phyloP scores from a whole-genome alignment of 2,888 invertebrate genomes.

The Rhyacophila evoluta region DNA sequence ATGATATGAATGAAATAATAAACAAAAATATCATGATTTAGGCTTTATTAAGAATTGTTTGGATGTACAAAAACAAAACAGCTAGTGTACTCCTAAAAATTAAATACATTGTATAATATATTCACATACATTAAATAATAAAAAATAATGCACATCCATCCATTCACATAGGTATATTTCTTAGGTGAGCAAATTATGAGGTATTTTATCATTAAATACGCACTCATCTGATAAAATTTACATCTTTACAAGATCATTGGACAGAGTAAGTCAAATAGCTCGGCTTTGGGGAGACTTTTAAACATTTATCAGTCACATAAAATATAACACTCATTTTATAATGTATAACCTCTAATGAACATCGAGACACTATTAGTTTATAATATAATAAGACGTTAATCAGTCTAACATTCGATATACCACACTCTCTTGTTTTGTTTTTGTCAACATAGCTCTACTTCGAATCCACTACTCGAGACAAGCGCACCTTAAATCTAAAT shows the following conservation, averaged over 20 bases:
- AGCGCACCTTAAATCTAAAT: constrained; percentile 8
- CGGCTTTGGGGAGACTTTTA: constrained; percentile 32
- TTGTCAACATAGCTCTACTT: constrained; percentile 31
- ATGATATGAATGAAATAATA: not conserved
- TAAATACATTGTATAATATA: constrained; percentile 30
- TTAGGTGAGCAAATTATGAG: constrained; percentile 53
- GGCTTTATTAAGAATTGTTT: constrained; percentile 32
- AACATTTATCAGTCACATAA: constrained; percentile 47
- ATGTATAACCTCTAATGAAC: constrained; percentile 41
- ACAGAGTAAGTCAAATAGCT: constrained; percentile 46
- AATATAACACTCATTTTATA: constrained; percentile 35
- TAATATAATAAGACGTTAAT: constrained; percentile 48
- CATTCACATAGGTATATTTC: constrained; percentile 31
- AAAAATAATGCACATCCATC: constrained; percentile 47
- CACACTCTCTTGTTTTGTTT: constrained; percentile 39
- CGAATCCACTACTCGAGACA: constrained; percentile 30
- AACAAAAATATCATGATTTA: not conserved
- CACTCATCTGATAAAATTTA: constrained; percentile 40
- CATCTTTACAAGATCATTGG: constrained; percentile 48
- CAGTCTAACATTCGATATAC: constrained; percentile 54
- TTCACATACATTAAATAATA: constrained; percentile 21
- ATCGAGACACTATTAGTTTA: constrained; percentile 43
- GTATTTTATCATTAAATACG: constrained; percentile 43
- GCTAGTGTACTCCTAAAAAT: constrained; percentile 38
- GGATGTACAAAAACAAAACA: constrained; percentile 51